phyloP scores from a whole-genome alignment of 35 echinoderm and acorn worm genomes.

The Diadema setosum region DNA sequence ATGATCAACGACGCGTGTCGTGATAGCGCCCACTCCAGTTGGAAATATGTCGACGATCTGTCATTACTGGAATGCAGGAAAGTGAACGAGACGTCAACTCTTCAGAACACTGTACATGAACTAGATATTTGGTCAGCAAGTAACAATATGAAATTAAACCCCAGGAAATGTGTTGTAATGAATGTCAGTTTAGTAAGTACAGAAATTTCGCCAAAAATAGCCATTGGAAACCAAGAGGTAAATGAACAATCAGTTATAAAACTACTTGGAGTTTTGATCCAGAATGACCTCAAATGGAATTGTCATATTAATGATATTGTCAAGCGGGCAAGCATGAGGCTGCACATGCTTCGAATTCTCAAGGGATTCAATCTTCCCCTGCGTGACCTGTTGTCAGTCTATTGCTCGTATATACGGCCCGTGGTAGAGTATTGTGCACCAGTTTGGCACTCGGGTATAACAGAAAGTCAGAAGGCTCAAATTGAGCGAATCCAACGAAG shows the following conservation, averaged over 20 bases:
- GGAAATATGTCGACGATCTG: too few relatives aligned
- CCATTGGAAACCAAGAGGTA: neutral
- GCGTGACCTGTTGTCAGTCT: constrained; percentile 5
- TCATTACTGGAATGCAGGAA: too few relatives aligned
- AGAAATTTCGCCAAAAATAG: neutral
- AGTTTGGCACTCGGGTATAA: constrained; percentile 40
- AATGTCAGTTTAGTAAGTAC: neutral
- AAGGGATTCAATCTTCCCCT: constrained; percentile 16
- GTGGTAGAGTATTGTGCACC: constrained; percentile 16
- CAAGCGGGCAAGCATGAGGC: neutral
- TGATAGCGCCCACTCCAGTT: too few relatives aligned
- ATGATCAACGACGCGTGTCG: too few relatives aligned
- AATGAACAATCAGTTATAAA: neutral
- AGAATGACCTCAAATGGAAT: constrained; percentile 30
- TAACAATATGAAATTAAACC: neutral
- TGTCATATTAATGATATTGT: constrained; percentile 7
- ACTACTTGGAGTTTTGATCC: too few relatives aligned
- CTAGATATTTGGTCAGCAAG: neutral
- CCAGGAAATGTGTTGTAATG: neutral
- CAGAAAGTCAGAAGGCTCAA: neutral
- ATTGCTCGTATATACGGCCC: constrained; percentile 16
- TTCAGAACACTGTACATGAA: too few relatives aligned
- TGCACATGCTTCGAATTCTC: constrained; percentile 7
- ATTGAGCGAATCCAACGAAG: constrained; percentile 44
- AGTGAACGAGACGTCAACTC: too few relatives aligned